phyloP scores from a whole-genome alignment of 2,797 vertebrate genomes.

The Rhinatrema bivittatum region DNA sequence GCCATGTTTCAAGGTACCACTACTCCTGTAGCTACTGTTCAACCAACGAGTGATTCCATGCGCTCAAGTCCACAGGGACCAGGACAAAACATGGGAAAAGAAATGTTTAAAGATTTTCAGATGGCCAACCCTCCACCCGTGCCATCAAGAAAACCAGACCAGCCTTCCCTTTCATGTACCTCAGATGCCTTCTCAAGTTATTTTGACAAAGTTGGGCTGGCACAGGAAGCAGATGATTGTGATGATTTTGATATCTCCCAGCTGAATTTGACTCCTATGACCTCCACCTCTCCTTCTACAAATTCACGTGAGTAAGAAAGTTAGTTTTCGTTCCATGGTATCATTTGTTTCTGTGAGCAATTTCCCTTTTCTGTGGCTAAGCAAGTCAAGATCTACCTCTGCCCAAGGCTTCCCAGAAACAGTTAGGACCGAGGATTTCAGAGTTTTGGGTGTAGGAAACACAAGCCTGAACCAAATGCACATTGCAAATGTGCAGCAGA shows the following conservation, averaged over 20 bases:
- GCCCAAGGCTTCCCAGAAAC: no score
- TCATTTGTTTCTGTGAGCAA: no score
- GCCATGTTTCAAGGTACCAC: conserved; percentile 93
- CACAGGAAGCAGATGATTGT: conserved; percentile 93
- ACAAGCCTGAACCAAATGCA: no score
- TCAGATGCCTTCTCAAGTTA: conserved; percentile 94
- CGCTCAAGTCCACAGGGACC: conserved; percentile 80
- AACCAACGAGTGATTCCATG: conserved; percentile 74
- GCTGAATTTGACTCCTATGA: conserved; percentile 96
- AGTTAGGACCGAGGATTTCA: no score
- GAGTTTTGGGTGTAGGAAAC: no score
- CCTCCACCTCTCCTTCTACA: conserved; percentile 94
- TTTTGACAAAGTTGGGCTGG: conserved; percentile 92
- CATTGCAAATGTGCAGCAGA: no score
- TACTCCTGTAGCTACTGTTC: conserved; percentile 73
- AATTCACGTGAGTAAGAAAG: conserved; percentile 82
- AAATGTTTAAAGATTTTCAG: conserved; percentile 91
- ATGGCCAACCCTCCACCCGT: conserved; percentile 88
- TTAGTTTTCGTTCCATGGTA: conserved; percentile 1
- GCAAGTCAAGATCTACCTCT: no score
- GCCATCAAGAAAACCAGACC: conserved; percentile 82
- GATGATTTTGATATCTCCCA: conserved; percentile 98
- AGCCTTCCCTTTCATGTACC: conserved; percentile 82
- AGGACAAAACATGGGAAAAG: conserved; percentile 82
- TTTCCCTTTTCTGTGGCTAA: no score